A percentile compares a stretch with the other conserved stretches of the same genome.
These are phyloP conservation scores for Clusia tigrina DNA, from an alignment of 2,888 invertebrate species.

Conservation along the genomic window DNA sequence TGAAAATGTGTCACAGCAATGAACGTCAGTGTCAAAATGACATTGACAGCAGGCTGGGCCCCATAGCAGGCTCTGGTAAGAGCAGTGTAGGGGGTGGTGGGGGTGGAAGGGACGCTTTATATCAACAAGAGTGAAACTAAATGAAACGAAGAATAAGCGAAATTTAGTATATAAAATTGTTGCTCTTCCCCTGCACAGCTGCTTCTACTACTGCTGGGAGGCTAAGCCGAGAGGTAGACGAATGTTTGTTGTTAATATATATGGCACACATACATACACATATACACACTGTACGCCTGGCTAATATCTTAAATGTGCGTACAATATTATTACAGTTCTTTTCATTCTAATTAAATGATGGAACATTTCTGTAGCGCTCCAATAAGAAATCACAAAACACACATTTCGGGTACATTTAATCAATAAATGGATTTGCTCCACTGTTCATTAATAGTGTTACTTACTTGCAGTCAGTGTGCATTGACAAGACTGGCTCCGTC, in stretches of 20 bases:
- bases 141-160: constrained; percentile 41
- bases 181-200: constrained; percentile 36
- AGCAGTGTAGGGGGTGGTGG: constrained; percentile 7
- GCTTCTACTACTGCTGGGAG: constrained; percentile 34
- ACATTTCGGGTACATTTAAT: too few species aligned
- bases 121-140: constrained; percentile 54
- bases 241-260: not conserved
- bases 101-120: constrained; percentile 25
- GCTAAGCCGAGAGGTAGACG: constrained; percentile 26
- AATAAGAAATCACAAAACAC: too few species aligned
- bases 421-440: too few species aligned
- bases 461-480: not conserved
- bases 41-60: constrained; percentile 43
- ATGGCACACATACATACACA: not conserved
- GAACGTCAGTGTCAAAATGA: constrained; percentile 49
- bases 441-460: not conserved
- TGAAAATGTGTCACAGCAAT: constrained; percentile 44
- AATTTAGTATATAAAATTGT: constrained; percentile 57
- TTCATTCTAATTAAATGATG: not conserved
- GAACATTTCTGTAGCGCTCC: too few species aligned
- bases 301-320: not conserved
- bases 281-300: not conserved
- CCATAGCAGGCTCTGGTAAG: constrained; percentile 19
- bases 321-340: not conserved
- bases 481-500: constrained; percentile 9